Base-by-base conservation (phyloP, 2,888 invertebrate species). In the Cosmorhoe ocellata region DNA sequence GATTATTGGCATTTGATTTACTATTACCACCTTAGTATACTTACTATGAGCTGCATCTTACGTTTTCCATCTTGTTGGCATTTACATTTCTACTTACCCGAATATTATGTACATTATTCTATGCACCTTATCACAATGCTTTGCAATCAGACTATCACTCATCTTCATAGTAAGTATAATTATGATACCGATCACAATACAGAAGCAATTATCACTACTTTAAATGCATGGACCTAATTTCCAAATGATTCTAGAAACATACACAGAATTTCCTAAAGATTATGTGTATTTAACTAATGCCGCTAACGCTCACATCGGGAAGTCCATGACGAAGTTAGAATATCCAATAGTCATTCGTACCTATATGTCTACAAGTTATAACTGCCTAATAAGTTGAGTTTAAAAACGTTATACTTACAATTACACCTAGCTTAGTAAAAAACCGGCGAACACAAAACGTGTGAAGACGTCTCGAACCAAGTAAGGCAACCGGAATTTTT, bases 1-100 rank as follows among this genome's bases (percentile, higher is more conserved):
- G 79, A 78, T 73, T 72, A 76, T 71, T 63, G 69, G 65, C 61
- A 65, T 64, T 59, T 63, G 59, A 62, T 44, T 48, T 57, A 65
- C 70, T 61, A 60, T 67, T 61, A 63, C 58, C 10, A 49, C 51
- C 14, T 56, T 63, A 58, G 56, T 60, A 61, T 66, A 67, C 59
- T 69, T 64, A 67, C 63, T 68, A 68, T 62, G 63, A 67, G 56
- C 49, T 60, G 50, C 55, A 46, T 48, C 34, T 32, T 38, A 49
- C n/a, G n/a, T n/a, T 43, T 18, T 46, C 42, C 39, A 48, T 55
- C 40, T 41, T 32, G 57, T 58, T 62, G 61, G 52, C 59, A 51
- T 56, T 44, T 51, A 51, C 51, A 45, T 56, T 46, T 14, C 44
- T 56, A 57, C 43, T 45, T 56, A 42, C 33, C 32, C 13, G 33